Evolutionary conservation across 2,888 invertebrate genomes (phyloP).

Genomic region (Pyralis farinalis): DNA sequence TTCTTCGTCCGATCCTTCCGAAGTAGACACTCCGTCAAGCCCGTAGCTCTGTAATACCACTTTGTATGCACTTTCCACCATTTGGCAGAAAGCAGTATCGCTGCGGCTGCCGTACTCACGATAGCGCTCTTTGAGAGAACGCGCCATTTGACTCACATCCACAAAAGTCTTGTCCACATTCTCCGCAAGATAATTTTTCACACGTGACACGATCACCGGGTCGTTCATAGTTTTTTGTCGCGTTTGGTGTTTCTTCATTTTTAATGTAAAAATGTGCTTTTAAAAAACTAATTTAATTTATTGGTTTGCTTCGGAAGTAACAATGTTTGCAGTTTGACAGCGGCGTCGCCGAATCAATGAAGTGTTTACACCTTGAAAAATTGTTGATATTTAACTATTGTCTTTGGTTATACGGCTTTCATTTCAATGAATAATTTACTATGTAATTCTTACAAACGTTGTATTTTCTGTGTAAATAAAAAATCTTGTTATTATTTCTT

Average conservation of each 20-base stretch:
- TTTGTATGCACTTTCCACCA: slow-evolving; percentile 89
- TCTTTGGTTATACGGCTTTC: neutral
- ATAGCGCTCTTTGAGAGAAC: slow-evolving; percentile 85
- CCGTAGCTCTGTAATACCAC: slow-evolving; percentile 86
- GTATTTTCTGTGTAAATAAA: no score
- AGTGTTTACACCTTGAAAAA: slow-evolving; percentile 41
- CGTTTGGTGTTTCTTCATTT: slow-evolving; percentile 76
- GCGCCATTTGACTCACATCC: slow-evolving; percentile 92
- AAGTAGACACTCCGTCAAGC: slow-evolving; percentile 79
- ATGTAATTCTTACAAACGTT: no score
- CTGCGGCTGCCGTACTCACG: slow-evolving; percentile 91
- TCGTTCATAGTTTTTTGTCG: slow-evolving; percentile 73
- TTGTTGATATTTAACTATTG: slow-evolving; percentile 10
- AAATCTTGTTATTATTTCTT: no score
- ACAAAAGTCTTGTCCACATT: slow-evolving; percentile 90
- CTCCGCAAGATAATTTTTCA: slow-evolving; percentile 88
- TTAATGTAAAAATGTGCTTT: slow-evolving; percentile 17
- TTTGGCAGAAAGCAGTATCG: slow-evolving; percentile 87
- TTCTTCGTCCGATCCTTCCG: slow-evolving; percentile 82
- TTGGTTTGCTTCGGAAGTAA: slow-evolving; percentile 36
- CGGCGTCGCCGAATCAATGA: slow-evolving; percentile 61
- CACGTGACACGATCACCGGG: slow-evolving; percentile 81
- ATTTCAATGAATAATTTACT: neutral
- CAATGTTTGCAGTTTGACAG: slow-evolving; percentile 49
- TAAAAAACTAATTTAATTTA: slow-evolving; percentile 11